Evolutionary conservation across 2,888 invertebrate genomes (phyloP).

Genomic region (Rotaria sp.): DNA sequence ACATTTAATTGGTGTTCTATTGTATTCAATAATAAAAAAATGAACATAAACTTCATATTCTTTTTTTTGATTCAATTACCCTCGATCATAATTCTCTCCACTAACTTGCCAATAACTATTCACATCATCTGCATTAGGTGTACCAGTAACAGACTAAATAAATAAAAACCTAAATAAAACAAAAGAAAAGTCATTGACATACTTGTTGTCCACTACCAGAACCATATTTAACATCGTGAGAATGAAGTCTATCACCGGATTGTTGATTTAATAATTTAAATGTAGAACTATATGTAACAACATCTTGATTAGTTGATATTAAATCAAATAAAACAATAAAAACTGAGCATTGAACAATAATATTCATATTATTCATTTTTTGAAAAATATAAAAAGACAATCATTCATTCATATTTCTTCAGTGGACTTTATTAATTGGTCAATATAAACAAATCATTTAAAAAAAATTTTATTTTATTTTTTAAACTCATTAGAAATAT

Average conservation of each 20-base stretch:
- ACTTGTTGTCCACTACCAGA: slow-evolving; percentile 93
- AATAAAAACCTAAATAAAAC: slow-evolving; percentile 42
- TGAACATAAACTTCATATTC: too few species aligned
- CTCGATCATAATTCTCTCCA: slow-evolving; percentile 67
- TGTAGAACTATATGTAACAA: slow-evolving; percentile 85
- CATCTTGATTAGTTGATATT: not conserved
- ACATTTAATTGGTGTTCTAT: slow-evolving; percentile 76
- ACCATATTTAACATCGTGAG: slow-evolving; percentile 98
- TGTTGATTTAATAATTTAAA: slow-evolving; percentile 81
- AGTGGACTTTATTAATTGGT: not conserved
- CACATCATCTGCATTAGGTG: slow-evolving; percentile 80
- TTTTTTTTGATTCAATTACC: slow-evolving; percentile 59
- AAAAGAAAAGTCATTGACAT: slow-evolving; percentile 28
- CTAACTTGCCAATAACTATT: slow-evolving; percentile 81
- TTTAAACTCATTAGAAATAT: not conserved
- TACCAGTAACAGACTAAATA: slow-evolving; percentile 75
- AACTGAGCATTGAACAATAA: not conserved
- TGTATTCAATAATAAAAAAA: not conserved
- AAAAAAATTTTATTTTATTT: not conserved
- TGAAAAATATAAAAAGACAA: not conserved
- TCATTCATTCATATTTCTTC: not conserved
- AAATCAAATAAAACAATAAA: not conserved
- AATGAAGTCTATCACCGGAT: slow-evolving; percentile 73
- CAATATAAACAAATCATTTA: not conserved
- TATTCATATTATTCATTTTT: not conserved